A percentile compares a stretch with the other conserved stretches of the same genome.
Evolutionary conservation across 2,113 vertebrate genomes (phyloP).

Genomic region (Hippolais icterina): DNA sequence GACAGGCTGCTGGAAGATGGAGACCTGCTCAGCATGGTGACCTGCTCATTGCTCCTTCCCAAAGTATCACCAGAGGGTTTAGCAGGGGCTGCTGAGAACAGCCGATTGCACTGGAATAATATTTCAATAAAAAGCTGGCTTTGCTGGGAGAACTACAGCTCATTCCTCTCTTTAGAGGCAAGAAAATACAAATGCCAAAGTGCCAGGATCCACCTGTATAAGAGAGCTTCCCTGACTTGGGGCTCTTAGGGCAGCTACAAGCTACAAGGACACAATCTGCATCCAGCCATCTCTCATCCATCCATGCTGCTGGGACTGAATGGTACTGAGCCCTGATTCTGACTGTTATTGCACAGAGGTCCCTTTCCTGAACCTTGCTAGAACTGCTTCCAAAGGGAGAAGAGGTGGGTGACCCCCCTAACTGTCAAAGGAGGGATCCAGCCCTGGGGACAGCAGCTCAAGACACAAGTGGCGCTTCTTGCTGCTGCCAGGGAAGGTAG

Average conservation of each 20-base stretch:
- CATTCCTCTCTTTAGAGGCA: background rate
- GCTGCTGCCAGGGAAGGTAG: background rate
- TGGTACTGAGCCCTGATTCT: background rate
- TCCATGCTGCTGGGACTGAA: background rate
- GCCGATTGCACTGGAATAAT: background rate
- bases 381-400: background rate
- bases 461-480: rapidly evolving
- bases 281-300: background rate
- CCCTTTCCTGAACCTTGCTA: background rate
- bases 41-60: background rate
- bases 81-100: background rate
- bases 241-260: background rate
- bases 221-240: background rate
- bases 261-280: background rate
- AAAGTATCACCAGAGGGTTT: background rate
- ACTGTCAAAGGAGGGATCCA: background rate
- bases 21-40: background rate
- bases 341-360: constrained; percentile 35
- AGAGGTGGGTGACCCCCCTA: background rate
- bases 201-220: background rate
- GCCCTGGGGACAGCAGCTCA: background rate
- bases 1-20: background rate
- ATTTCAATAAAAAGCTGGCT: background rate
- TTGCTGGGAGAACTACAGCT: background rate
- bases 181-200: background rate